A percentile compares a stretch with the other conserved stretches of the same genome.
phyloP scores from a whole-genome alignment of 2,888 invertebrate species.

The Baronia brevicornis region DNA sequence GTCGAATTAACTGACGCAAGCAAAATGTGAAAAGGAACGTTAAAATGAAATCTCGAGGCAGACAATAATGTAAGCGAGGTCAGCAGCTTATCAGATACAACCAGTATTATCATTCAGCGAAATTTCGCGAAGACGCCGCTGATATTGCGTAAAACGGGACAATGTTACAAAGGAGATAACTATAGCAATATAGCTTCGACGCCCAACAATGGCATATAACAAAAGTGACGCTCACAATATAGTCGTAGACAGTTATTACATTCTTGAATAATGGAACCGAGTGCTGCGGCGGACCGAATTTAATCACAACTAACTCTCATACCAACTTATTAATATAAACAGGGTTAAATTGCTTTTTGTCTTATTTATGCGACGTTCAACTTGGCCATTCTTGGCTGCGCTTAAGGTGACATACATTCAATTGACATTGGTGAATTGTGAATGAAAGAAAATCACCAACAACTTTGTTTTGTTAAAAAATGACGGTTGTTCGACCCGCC shows the following conservation, averaged over 20 bases:
- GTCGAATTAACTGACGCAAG: too few relatives aligned
- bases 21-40: too few relatives aligned
- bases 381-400: too few relatives aligned
- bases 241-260: slow-evolving; percentile 37
- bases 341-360: slow-evolving; percentile 18
- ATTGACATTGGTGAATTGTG: too few relatives aligned
- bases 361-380: slow-evolving; percentile 20
- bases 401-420: too few relatives aligned
- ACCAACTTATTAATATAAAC: slow-evolving; percentile 19
- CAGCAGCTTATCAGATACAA: too few relatives aligned
- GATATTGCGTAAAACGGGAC: neutral
- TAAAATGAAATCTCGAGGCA: too few relatives aligned
- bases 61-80: too few relatives aligned
- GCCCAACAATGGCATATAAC: slow-evolving; percentile 23
- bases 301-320: slow-evolving; percentile 28
- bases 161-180: slow-evolving; percentile 18
- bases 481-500: too few relatives aligned
- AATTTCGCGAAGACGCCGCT: neutral
- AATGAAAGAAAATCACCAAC: too few relatives aligned
- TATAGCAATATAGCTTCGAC: slow-evolving; percentile 21
- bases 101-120: too few relatives aligned
- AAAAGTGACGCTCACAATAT: slow-evolving; percentile 28
- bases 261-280: slow-evolving; percentile 40
- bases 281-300: slow-evolving; percentile 31
- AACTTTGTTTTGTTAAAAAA: too few relatives aligned